phyloP scores from a whole-genome alignment of 2,888 invertebrate genomes.

The Syritta pipiens region DNA sequence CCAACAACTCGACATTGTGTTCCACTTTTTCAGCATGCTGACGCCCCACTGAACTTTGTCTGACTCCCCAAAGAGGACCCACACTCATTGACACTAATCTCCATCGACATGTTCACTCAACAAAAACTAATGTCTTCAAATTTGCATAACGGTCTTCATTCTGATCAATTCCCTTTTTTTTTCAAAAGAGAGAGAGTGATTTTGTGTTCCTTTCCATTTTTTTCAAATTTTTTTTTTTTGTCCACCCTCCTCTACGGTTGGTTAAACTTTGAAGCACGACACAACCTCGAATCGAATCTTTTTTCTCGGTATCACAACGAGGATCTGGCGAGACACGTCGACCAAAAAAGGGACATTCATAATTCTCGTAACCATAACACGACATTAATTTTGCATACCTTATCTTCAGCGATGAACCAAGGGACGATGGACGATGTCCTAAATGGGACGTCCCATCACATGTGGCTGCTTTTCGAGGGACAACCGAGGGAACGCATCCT shows the following conservation, averaged over 20 bases:
- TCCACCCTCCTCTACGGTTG: conserved; percentile 4
- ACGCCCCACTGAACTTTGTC: no score
- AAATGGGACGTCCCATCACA: no score
- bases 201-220: neutral
- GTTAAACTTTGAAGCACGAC: conserved; percentile 11
- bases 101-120: conserved; percentile 43
- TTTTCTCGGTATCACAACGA: conserved; percentile 57
- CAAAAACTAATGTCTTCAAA: conserved; percentile 39
- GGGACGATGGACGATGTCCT: neutral
- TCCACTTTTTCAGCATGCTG: no score
- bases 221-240: neutral
- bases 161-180: no score
- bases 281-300: conserved; percentile 16
- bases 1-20: no score
- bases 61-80: no score
- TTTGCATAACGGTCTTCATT: conserved; percentile 53
- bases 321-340: conserved; percentile 58
- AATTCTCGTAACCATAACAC: conserved; percentile 62
- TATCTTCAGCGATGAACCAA: no score
- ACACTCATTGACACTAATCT: neutral
- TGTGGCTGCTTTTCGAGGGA: no score
- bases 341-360: conserved; percentile 64
- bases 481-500: conserved; percentile 26
- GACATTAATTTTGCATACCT: conserved; percentile 29
- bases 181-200: no score